Base-by-base conservation (phyloP, 2,113 vertebrate species). In the Equus przewalskii region DNA sequence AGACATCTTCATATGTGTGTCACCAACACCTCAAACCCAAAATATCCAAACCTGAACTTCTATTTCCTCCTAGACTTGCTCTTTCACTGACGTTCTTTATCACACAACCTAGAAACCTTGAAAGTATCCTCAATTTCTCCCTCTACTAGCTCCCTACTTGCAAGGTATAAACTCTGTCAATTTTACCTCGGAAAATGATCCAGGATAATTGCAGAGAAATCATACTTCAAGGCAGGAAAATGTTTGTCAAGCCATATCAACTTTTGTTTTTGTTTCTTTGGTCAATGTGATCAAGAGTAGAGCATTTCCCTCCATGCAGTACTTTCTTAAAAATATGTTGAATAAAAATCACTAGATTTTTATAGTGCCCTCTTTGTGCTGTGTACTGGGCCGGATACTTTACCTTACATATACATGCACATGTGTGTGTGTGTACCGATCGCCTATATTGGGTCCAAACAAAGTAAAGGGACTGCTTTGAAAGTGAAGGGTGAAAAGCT, bases 171-270 rank as follows among this genome's bases (percentile, higher is more conserved):
- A 64, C 84, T 36, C 96, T 44, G 75, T 72, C 46, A 60, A 72
- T 62, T 97, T 85, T 84, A 80, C 82, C 54, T 78, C 78, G 75
- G 78, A 89, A 95, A 97, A 72, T 6, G 44, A 72, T 87, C 86
- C 1, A 73, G 46, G 56, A 85, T 73, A 89, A 91, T 54, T 75
- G 49, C 33, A 67, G 51, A 86, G 86, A 97, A 86, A 96, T 51
- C 19, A 21, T 12, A 91, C 51, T 82, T 93, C 3, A 5, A 76
- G 51, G 56, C 49, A 89, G 88, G 85, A 78, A 97, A 82, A 85
- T 78, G 54, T 69, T 86, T 91, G 65, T 88, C 54, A 96, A 93
- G 56, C 91, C 41, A 82, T 51, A 83, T 54, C n/a, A 69, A 83
- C 33, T 62, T 72, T 44, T 60, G 1, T 44, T 69, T 75, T 69